Evolutionary conservation across 2,888 invertebrate genomes (phyloP), one percentile per base, ranked within the genome.

Genomic region (Andrena praecox): DNA sequence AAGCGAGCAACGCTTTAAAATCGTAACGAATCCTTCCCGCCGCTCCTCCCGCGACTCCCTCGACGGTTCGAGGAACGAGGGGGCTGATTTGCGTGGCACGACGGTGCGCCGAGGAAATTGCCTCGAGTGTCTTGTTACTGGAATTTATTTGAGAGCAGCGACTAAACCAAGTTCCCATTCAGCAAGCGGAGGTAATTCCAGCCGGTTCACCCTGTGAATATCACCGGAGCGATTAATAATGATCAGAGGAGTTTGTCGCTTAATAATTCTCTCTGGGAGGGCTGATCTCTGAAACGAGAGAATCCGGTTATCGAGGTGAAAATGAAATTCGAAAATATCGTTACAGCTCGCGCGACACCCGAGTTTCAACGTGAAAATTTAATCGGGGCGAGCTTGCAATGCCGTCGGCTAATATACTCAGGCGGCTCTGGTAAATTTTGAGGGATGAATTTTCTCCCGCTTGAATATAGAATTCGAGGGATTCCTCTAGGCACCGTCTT

Each of bases 1-100:
- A 63, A 66, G 24, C 66, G 70, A 69, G 67, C 54, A 68, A 31
- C 62, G 48, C 60, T 62, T 77, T 67, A 52, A 20, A 79, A 48
- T 33, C 63, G 33, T 56, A 48, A 63, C 74, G 63, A 68, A 48
- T 63, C 54, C 56, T 56, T 42, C 42, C 16, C n/a, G 50, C 10
- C 60, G 67, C 31, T 62, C 59, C 56, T 33, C n/a, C 54, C 54
- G 12, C 24, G 33, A 10, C 2, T 12, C 27, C 8, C 5, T 31
- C 5, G 20, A 63, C 12, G 27, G 24, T 10, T 10, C 20, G 63
- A 24, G 35, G 24, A 24, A 42, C 24, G 33, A 33, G 24, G 54
- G 29, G 68, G 10, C 16, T 35, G 33, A 1, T 35, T 54, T 20
- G 67, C 29, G 27, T 48, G n/a, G 10, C 20, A 20, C 10, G 56